Evolutionary conservation across 2,113 vertebrate species (phyloP).

Genomic region (Myanophis thanlyinensis): DNA sequence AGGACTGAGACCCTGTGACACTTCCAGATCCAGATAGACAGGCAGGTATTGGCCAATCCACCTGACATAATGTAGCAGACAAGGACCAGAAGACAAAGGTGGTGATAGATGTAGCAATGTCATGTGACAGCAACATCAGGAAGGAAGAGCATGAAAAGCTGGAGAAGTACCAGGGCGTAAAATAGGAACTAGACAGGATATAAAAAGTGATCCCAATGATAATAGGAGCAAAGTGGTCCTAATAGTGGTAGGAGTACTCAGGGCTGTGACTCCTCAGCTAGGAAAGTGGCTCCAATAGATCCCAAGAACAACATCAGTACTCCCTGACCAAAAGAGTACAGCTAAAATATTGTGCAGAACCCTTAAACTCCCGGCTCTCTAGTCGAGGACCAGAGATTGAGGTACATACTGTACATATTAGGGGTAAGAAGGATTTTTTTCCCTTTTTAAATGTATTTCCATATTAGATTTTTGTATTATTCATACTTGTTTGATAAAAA

Average conservation of each 20-base stretch:
- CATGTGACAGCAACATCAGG: background rate
- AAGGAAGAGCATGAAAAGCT: background rate
- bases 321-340: background rate
- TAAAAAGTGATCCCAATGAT: background rate
- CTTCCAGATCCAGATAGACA: background rate
- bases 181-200: too few relatives aligned
- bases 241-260: background rate
- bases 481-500: background rate
- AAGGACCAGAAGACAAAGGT: background rate
- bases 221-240: background rate
- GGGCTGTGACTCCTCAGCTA: background rate
- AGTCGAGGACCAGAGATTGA: background rate
- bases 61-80: background rate
- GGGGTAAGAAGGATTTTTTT: background rate
- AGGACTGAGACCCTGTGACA: background rate
- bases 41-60: background rate
- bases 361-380: background rate
- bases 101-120: background rate
- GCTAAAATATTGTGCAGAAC: background rate
- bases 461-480: background rate
- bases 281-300: background rate
- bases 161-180: background rate
- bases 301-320: background rate
- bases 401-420: background rate
- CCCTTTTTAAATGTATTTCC: background rate